Base-by-base conservation (phyloP, 1,140 invertebrate species). In the Drosophila pachea region DNA sequence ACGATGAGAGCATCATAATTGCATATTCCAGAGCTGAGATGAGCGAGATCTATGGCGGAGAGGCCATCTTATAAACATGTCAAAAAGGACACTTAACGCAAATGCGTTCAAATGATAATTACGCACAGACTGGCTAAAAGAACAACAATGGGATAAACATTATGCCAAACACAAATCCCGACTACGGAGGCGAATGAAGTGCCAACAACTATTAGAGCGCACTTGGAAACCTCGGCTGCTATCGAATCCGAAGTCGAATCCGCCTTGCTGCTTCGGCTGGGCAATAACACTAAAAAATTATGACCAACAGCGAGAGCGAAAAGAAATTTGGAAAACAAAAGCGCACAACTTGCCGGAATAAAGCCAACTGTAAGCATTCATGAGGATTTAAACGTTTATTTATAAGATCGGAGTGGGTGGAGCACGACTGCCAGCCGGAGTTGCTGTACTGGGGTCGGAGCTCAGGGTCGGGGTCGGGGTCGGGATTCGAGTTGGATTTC, bases 211-310 rank as follows among this genome's bases (percentile, higher is more conserved):
- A 84, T 86, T 86, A 84, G 73, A 84, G 71, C 76, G 79, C 76
- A 83, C 76, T 86, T 76, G 76, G 54, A 45, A 56, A 40, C 29
- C 54, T 56, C 68, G n/a, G n/a, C n/a, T 49, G 70, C 69, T 76
- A 76, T 76, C 72, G 72, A 74, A 50, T 8, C 45, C 60, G 55
- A 52, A 66, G 33, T 9, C 36, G 31, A 45, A 70, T 71, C 81
- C 81, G 79, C 66, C 79, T 84, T 49, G 40, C 35, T 60, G 62
- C 75, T 83, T 68, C 50, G 58, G 53, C 74, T 53, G 45, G 66
- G 81, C 68, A 86, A 86, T 86, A 86, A 86, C 81, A 86, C 81
- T 86, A 86, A 86, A 86, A 86, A 86, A 69, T 86, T 86, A 86
- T 84, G 81, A 77, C 74, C 81, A 48, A 67, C 42, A 49, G 48